A percentile compares a stretch with the other conserved stretches of the same genome.
phyloP scores from a whole-genome alignment of 1,140 invertebrate species.

The Vanessa atalanta region DNA sequence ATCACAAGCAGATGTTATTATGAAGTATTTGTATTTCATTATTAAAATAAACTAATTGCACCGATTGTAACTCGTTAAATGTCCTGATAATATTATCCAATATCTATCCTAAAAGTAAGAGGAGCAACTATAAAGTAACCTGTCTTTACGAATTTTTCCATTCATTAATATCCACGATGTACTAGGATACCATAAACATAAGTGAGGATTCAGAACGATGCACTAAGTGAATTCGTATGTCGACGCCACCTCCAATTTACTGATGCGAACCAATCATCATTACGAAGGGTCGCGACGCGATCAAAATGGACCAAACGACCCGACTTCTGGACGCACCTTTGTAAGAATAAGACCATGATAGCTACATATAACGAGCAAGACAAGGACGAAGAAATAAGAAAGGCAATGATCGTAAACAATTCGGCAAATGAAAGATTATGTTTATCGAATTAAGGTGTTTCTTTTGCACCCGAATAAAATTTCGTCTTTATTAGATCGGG shows the following conservation, averaged over 20 bases:
- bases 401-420: conserved; percentile 65
- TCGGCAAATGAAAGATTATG: conserved; percentile 78
- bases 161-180: conserved; percentile 44
- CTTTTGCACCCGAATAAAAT: conserved; percentile 69
- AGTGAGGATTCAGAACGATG: conserved; percentile 35
- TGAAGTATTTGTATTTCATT: too few relatives aligned
- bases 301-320: conserved; percentile 59
- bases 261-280: conserved; percentile 72
- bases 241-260: conserved; percentile 65
- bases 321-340: conserved; percentile 59
- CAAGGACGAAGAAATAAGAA: conserved; percentile 40
- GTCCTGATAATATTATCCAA: too few relatives aligned
- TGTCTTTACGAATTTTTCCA: conserved; percentile 1
- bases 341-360: conserved; percentile 47
- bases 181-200: conserved; percentile 39
- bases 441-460: conserved; percentile 77
- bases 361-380: conserved; percentile 26
- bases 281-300: conserved; percentile 59
- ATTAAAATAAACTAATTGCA: too few relatives aligned
- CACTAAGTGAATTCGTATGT: conserved; percentile 77
- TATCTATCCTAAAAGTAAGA: too few relatives aligned
- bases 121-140: background rate
- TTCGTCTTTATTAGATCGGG: conserved; percentile 60
- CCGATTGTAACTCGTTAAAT: too few relatives aligned
- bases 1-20: too few relatives aligned